Evolutionary conservation across 2,797 vertebrate species (phyloP).

Genomic region (Galagoides demidoff): DNA sequence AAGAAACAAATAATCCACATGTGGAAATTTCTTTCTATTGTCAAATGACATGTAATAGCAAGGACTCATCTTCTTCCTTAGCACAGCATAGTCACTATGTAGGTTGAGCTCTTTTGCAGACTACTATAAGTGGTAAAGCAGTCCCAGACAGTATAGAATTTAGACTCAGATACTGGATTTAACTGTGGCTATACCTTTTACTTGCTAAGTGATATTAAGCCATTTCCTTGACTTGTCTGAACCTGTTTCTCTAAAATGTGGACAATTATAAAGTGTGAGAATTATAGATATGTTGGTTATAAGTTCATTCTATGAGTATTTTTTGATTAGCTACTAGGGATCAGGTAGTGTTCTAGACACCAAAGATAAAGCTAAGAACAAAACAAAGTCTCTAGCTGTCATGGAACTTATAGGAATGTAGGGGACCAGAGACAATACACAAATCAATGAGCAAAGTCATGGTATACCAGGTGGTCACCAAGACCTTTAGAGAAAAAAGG

Average conservation of each 20-base stretch:
- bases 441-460: background rate
- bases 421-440: slow-evolving; percentile 10
- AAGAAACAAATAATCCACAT: background rate
- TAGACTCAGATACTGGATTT: background rate
- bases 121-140: background rate
- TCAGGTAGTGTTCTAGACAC: slow-evolving; percentile 20
- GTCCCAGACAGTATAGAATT: background rate
- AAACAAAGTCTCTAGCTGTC: background rate
- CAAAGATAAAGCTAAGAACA: background rate
- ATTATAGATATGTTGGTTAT: slow-evolving; percentile 1
- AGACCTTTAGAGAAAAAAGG: background rate
- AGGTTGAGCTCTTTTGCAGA: background rate
- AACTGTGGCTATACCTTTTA: background rate
- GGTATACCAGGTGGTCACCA: background rate
- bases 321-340: background rate
- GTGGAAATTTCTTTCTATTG: background rate
- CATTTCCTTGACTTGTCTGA: slow-evolving; percentile 12
- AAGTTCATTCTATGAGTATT: slow-evolving; percentile 6
- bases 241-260: slow-evolving; percentile 31
- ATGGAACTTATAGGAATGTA: background rate
- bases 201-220: background rate
- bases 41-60: background rate
- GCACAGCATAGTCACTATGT: background rate
- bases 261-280: background rate
- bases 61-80: background rate